Evolutionary conservation across 2,888 invertebrate genomes (phyloP).

Genomic region (Amiota communis): DNA sequence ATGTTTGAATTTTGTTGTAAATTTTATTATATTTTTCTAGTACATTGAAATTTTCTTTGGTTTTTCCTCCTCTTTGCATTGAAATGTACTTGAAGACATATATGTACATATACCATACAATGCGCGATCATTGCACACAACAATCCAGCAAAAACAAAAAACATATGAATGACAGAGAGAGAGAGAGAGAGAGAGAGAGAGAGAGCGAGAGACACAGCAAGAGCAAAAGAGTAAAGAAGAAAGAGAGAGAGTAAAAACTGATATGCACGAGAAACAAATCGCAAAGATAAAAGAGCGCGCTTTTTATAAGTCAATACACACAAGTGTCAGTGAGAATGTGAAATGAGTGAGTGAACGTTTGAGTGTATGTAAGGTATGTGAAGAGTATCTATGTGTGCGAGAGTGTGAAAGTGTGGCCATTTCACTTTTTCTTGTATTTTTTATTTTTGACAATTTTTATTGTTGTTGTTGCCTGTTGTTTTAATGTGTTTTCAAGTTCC

Average conservation of each 20-base stretch:
- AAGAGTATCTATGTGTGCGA: conserved; percentile 33
- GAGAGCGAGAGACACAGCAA: conserved; percentile 6
- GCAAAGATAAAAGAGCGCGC: no score
- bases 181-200: conserved; percentile 14
- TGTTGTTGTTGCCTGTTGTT: conserved; percentile 38
- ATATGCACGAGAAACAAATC: conserved; percentile 30
- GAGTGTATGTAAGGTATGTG: conserved; percentile 38
- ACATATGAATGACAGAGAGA: not conserved
- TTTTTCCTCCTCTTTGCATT: not conserved
- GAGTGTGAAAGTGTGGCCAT: conserved; percentile 30
- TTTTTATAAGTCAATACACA: no score
- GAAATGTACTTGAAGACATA: not conserved
- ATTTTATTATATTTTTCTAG: not conserved
- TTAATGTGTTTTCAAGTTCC: not conserved
- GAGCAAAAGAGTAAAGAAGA: conserved; percentile 13
- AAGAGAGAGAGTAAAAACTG: conserved; percentile 9
- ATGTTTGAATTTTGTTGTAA: conserved; percentile 40
- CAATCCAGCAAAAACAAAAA: not conserved
- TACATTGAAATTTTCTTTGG: conserved; percentile 4
- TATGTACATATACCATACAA: not conserved
- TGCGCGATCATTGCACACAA: conserved; percentile 20
- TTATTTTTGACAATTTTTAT: conserved; percentile 39
- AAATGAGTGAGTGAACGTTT: conserved; percentile 41
- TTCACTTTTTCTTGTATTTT: conserved; percentile 13
- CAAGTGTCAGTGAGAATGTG: no score